Percentiles rank a stretch among this genome's conserved stretches.
Conservation (phyloP, 2,797 vertebrate species). For the Leucoraja ocellata region DNA sequence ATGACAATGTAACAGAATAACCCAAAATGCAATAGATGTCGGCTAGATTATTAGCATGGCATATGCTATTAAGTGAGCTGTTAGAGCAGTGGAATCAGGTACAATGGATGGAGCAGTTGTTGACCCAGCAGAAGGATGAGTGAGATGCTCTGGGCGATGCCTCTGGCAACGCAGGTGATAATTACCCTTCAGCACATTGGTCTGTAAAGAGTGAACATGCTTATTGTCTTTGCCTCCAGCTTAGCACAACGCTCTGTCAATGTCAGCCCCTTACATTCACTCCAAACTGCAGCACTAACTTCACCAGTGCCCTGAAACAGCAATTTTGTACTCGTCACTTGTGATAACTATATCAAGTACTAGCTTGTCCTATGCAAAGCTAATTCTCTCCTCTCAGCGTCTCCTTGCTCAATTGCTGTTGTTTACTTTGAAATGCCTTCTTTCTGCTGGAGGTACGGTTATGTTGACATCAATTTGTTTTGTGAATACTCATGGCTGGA, state of each 20-base stretch:
- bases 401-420: background rate
- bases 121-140: conserved; percentile 18
- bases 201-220: background rate
- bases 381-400: background rate
- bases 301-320: background rate
- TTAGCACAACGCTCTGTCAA: conserved; percentile 18
- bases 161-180: background rate
- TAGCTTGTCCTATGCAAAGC: background rate
- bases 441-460: background rate
- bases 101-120: background rate
- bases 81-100: background rate
- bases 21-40: background rate
- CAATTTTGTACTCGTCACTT: background rate
- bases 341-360: background rate
- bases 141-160: background rate
- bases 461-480: background rate
- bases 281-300: background rate
- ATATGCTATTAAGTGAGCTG: background rate
- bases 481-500: background rate
- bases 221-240: conserved; percentile 25
- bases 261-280: background rate
- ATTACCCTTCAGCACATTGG: conserved; percentile 31
- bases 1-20: background rate
- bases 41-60: background rate
- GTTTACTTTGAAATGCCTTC: background rate